Base-by-base conservation (phyloP, 2,888 invertebrate species). In the Corbicula japonica region DNA sequence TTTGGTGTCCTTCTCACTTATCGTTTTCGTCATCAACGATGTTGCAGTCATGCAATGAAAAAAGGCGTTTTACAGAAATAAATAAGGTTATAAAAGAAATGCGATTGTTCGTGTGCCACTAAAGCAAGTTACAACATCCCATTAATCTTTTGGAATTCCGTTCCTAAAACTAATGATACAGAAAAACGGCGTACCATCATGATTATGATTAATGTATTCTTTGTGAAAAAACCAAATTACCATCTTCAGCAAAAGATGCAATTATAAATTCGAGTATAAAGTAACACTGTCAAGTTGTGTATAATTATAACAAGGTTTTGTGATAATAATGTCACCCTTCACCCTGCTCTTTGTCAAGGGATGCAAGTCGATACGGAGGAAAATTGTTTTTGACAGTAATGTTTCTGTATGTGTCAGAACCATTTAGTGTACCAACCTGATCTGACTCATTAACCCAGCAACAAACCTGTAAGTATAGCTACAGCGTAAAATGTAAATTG, bases 371-470 rank as follows among this genome's bases (percentile, higher is more conserved):
- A 66, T 54, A 38, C 28, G 28, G 71, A 41, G 54, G 71, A 71
- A 71, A 71, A 71, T 71, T 52, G 48, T 28, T 70, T 71, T 62
- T 71, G 71, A 71, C 71, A 71, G 61, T 71, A 54, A 71, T 71
- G 71, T 28, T 41, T 23, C 21, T 52, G 54, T 54, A 48, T 52
- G 32, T 62, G 62, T 62, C 62, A 41, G 61, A 52, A 26, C 46
- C 62, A 28, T 58, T 70, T 48, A 60, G 61, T 60, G 15, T 28
- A 32, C 61, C 30, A 34, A 18, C 35, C 35, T n/a, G n/a, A 15
- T n/a, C n/a, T 61, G 71, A 52, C 71, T 62, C 62, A 71, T 71
- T 52, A 54, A 62, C 38, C 23, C 15, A 32, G 44, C 50, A 62
- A 71, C 62, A 62, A 71, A 61, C 34, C 30, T 52, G 54, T 66